These are phyloP conservation scores for Erythrolamprus reginae DNA, from an alignment of 2,113 vertebrate genomes.

Conservation along the genomic window DNA sequence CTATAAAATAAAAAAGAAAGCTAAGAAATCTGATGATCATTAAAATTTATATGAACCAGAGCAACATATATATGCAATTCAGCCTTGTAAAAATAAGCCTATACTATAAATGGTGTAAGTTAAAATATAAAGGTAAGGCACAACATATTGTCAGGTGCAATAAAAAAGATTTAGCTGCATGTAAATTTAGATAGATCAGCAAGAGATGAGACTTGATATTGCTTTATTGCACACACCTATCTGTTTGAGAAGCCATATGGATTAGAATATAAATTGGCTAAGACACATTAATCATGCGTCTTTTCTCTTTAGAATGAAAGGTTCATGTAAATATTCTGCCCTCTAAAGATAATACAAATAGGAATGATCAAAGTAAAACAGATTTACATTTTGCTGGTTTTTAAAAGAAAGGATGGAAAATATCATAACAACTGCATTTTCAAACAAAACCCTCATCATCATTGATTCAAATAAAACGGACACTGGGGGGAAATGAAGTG, in stretches of 20 bases:
- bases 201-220: conserved; percentile 35
- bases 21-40: not conserved
- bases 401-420: not conserved
- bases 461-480: conserved; percentile 33
- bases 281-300: conserved; percentile 41
- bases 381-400: not conserved
- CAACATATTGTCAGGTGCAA: conserved; percentile 55
- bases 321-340: conserved; percentile 28
- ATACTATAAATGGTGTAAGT: conserved; percentile 37
- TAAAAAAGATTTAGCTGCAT: conserved; percentile 48
- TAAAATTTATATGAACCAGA: conserved; percentile 22
- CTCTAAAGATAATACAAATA: conserved; percentile 28
- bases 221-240: conserved; percentile 46
- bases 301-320: conserved; percentile 29
- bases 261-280: conserved; percentile 47
- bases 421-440: not conserved
- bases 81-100: conserved; percentile 31
- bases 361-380: conserved; percentile 33
- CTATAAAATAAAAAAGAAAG: conserved; percentile 15
- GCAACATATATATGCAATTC: conserved; percentile 42
- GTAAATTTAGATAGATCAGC: conserved; percentile 54
- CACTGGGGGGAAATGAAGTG: not conserved
- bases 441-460: not conserved
- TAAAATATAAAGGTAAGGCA: conserved; percentile 53
- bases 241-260: conserved; percentile 23